These are phyloP conservation scores for Gambusia affinis DNA, from an alignment of 2,113 vertebrate species.

Conservation along the genomic window DNA sequence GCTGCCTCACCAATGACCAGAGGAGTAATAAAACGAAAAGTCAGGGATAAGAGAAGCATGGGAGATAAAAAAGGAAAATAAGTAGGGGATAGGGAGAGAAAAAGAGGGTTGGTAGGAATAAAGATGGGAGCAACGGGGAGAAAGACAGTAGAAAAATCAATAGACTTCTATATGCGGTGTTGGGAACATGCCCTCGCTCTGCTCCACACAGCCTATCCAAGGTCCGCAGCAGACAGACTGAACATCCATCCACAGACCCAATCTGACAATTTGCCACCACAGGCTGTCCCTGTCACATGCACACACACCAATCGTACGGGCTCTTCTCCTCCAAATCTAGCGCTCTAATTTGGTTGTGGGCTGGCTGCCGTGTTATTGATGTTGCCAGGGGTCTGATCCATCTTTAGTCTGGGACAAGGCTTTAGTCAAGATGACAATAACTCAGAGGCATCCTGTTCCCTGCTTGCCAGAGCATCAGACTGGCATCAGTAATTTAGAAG, in stretches of 20 bases:
- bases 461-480: slow-evolving; percentile 47
- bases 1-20: slow-evolving; percentile 52
- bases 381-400: slow-evolving; percentile 66
- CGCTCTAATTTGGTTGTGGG: slow-evolving; percentile 62
- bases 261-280: slow-evolving; percentile 53
- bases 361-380: slow-evolving; percentile 68
- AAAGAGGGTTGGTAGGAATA: slow-evolving; percentile 20
- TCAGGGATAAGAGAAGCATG: slow-evolving; percentile 22
- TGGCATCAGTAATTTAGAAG: slow-evolving; percentile 56
- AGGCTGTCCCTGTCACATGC: slow-evolving; percentile 31
- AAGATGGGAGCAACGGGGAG: slow-evolving; percentile 34
- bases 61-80: slow-evolving; percentile 7
- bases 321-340: slow-evolving; percentile 63
- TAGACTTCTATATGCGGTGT: slow-evolving; percentile 58
- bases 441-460: slow-evolving; percentile 49
- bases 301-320: slow-evolving; percentile 26
- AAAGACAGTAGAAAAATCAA: slow-evolving; percentile 69
- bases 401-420: slow-evolving; percentile 61
- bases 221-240: slow-evolving; percentile 51
- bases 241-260: slow-evolving; percentile 57
- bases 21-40: slow-evolving; percentile 62
- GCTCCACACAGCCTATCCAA: slow-evolving; percentile 53
- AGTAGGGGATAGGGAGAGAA: slow-evolving; percentile 8
- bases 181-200: slow-evolving; percentile 42
- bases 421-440: slow-evolving; percentile 63